phyloP scores from a whole-genome alignment of 2,797 vertebrate genomes.

The Sebastes kiyomatsui region DNA sequence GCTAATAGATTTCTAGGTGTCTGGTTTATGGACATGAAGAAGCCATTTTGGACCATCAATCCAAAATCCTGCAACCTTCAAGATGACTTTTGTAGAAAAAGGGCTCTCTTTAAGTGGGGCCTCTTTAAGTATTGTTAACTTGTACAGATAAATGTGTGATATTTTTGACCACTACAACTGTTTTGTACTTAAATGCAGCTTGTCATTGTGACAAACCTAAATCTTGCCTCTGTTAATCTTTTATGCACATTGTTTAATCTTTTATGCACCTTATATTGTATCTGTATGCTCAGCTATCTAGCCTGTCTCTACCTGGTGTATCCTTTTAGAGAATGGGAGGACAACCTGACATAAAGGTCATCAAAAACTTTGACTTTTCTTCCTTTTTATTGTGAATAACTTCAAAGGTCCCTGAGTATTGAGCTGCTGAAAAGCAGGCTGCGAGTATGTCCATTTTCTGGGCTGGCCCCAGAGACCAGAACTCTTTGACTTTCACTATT shows the following conservation, averaged over 20 bases:
- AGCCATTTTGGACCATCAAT: background rate
- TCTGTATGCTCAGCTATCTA: conserved; percentile 89
- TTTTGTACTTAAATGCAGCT: conserved; percentile 90
- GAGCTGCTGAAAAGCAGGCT: background rate
- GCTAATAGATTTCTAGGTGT: background rate
- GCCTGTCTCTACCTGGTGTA: conserved; percentile 83
- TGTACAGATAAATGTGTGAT: conserved; percentile 91
- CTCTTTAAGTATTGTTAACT: conserved; percentile 83
- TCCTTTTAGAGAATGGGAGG: conserved; percentile 84
- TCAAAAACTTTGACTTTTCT: conserved; percentile 53
- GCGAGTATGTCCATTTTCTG: background rate
- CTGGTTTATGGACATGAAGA: background rate
- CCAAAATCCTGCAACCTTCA: background rate
- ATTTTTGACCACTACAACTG: conserved; percentile 91
- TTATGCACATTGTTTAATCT: conserved; percentile 86
- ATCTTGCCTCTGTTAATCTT: conserved; percentile 86
- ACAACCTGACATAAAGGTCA: conserved; percentile 87
- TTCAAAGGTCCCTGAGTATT: background rate
- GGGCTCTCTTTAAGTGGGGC: conserved; percentile 39
- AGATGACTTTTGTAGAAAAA: background rate
- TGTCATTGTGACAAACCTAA: conserved; percentile 87
- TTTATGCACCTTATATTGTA: conserved; percentile 88
- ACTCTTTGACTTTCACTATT: conserved; percentile 30
- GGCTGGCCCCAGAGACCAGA: background rate
- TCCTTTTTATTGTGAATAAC: background rate